These are phyloP conservation scores for Stenchaetothrips biformis DNA, from an alignment of 2,888 invertebrate species.

Conservation along the genomic window DNA sequence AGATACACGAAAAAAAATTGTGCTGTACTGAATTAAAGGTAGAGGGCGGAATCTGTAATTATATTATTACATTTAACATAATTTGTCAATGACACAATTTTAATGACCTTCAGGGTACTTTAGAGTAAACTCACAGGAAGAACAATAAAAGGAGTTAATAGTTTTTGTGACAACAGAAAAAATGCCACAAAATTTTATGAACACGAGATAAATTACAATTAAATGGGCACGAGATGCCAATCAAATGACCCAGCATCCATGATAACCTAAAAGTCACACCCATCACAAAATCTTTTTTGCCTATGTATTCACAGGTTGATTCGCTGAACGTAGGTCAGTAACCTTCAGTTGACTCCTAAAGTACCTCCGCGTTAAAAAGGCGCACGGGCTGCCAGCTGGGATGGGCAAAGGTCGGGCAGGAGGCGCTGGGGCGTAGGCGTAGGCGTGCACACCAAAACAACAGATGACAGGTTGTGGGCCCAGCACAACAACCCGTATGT, in stretches of 20 bases:
- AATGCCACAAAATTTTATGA: no score
- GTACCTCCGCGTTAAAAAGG: background rate
- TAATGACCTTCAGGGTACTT: no score
- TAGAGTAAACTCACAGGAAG: no score
- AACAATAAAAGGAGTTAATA: no score
- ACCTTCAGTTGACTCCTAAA: background rate
- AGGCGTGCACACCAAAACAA: background rate
- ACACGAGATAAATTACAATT: no score
- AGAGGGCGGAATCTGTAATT: no score
- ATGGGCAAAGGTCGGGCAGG: background rate
- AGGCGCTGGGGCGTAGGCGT: constrained; percentile 7
- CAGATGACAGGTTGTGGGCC: constrained; percentile 11
- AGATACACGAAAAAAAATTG: no score
- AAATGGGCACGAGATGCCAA: background rate
- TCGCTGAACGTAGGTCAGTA: background rate
- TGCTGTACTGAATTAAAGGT: no score
- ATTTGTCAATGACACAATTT: no score
- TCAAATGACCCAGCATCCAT: background rate
- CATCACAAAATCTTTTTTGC: background rate
- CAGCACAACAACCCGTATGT: constrained; percentile 10
- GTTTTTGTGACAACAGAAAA: no score
- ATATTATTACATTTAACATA: no score
- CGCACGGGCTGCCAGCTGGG: background rate
- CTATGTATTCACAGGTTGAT: background rate
- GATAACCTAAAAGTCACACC: background rate